These are phyloP conservation scores for Poeciliopsis occidentalis DNA, from an alignment of 2,113 vertebrate genomes.

Conservation along the genomic window DNA sequence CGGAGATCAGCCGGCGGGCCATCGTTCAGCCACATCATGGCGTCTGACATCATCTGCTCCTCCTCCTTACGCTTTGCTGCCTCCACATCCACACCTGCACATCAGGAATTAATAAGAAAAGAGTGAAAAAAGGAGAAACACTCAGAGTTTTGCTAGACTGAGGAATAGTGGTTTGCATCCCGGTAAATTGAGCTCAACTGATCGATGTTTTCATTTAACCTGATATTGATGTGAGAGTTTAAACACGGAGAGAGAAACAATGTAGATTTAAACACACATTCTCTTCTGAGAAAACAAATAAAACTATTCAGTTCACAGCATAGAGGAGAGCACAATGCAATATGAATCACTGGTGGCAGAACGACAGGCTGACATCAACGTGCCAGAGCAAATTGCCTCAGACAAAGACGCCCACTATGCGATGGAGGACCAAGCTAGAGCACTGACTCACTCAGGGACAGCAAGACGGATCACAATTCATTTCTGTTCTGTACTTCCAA, in stretches of 20 bases:
- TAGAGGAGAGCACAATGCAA: neutral
- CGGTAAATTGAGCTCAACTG: no score
- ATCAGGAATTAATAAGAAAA: neutral
- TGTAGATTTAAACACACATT: no score
- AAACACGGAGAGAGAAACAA: no score
- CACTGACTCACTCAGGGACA: neutral
- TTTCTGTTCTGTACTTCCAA: neutral
- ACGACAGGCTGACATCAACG: neutral
- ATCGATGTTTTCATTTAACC: no score
- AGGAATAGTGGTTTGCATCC: neutral
- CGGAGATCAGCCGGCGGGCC: constrained; percentile 82
- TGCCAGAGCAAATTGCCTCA: neutral
- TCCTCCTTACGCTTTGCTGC: constrained; percentile 88
- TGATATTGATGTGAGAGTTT: no score
- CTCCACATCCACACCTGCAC: constrained; percentile 87
- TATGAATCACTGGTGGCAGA: neutral
- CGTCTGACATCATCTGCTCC: constrained; percentile 90
- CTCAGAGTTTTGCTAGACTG: neutral
- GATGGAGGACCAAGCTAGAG: neutral
- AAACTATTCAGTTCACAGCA: no score
- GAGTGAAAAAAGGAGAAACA: neutral
- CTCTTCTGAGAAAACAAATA: no score
- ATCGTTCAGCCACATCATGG: constrained; percentile 88
- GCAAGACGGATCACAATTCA: neutral
- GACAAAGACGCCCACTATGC: neutral